Evolutionary conservation across 2,113 vertebrate species (phyloP), one percentile per base, ranked within the genome.

Genomic region (Catharus fuscescens): DNA sequence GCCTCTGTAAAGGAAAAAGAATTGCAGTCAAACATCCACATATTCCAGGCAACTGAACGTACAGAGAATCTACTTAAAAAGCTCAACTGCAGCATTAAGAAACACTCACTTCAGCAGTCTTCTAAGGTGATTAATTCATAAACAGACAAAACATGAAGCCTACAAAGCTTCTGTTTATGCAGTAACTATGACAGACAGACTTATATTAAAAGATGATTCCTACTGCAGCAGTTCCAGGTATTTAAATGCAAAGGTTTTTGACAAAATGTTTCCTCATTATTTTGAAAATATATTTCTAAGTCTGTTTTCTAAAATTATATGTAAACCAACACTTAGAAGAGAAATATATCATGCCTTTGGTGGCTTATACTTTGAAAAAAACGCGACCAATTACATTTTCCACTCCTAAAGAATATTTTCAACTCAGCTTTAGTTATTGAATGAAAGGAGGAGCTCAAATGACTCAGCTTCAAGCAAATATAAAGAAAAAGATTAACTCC

Each of bases 381-480:
- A 87, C 3, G 12, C 64, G 74, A 64, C 15, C 48, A 45, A 47
- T 70, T 86, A 70, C 15, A 29, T 21, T 62, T 21, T n/a, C 79
- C 48, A 71, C 6, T 47, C 67, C 12, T 77, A 59, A 52, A 96
- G 71, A 67, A 90, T 87, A 84, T 93, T 80, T 90, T 90, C 85
- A 74, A n/a, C 36, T 60, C 60, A 73, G 65, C 57, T 90, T 73
- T 80, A 88, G 70, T 83, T 86, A 93, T 1, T 90, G 80, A 93
- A 92, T 88, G 38, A 78, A 92, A 96, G 82, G 79, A 90, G 92
- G 70, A 92, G 59, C 32, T 44, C 76, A 93, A 93, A 86, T 96
- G 90, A 94, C 90, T 96, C 95, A 90, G 92, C 90, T 97, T 52
- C 74, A 80, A 85, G 56, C 64, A 90, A 88, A 80, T 48, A 91